These are phyloP conservation scores for Buceros bicornis DNA, from an alignment of 2,797 vertebrate genomes.

Conservation along the genomic window DNA sequence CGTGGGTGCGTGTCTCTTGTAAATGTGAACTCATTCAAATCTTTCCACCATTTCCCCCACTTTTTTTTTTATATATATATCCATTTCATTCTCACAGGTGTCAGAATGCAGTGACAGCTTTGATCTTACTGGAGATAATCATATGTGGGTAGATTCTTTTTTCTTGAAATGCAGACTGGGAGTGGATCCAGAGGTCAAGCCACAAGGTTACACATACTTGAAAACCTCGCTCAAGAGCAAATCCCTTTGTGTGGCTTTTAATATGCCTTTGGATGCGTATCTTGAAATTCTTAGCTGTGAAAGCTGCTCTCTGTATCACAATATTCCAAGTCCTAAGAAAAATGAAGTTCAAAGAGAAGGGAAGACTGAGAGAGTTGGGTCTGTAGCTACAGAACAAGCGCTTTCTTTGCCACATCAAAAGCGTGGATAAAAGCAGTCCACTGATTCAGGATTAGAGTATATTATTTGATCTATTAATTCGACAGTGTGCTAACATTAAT, in stretches of 20 bases:
- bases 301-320: neutral
- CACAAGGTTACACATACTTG: constrained; percentile 48
- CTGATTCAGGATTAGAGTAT: neutral
- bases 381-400: constrained; percentile 9
- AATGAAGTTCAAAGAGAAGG: constrained; percentile 44
- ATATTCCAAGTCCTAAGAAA: constrained; percentile 12
- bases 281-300: constrained; percentile 10
- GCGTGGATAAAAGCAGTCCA: constrained; percentile 25
- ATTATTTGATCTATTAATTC: constrained; percentile 60
- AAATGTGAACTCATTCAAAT: constrained; percentile 43
- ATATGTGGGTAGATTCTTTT: constrained; percentile 21
- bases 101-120: constrained; percentile 32
- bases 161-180: constrained; percentile 51
- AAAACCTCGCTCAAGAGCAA: constrained; percentile 38
- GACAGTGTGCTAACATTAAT: neutral
- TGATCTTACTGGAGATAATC: constrained; percentile 29
- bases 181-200: constrained; percentile 30
- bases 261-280: constrained; percentile 12
- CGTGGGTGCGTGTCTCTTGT: constrained; percentile 4
- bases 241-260: constrained; percentile 26
- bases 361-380: constrained; percentile 2
- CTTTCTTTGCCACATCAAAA: constrained; percentile 52
- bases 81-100: constrained; percentile 17
- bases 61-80: neutral
- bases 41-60: constrained; percentile 7